A percentile compares a stretch with the other conserved stretches of the same genome.
Conservation (phyloP, 2,888 invertebrate species). For the Sipha maydis region DNA sequence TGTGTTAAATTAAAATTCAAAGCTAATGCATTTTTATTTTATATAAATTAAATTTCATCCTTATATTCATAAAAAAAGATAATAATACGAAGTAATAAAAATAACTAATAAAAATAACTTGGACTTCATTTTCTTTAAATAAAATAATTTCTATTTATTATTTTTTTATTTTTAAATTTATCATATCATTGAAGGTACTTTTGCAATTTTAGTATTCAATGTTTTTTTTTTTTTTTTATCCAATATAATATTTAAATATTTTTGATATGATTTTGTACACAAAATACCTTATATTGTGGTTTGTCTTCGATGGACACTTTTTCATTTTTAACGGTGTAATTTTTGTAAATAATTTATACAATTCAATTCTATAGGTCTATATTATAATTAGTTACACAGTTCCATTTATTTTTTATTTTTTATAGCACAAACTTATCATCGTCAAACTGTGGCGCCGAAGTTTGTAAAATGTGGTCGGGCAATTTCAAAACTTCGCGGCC, state of each 20-base stretch:
- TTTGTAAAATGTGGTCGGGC: no score
- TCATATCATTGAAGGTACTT: neutral
- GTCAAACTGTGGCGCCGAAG: no score
- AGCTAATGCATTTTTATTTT: neutral
- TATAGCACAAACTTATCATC: neutral
- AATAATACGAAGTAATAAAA: neutral
- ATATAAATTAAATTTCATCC: neutral
- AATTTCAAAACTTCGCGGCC: no score
- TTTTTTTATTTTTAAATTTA: constrained; percentile 6
- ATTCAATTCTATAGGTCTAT: neutral
- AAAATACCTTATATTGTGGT: neutral
- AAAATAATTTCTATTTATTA: constrained; percentile 1
- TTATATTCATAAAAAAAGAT: neutral
- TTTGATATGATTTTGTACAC: neutral
- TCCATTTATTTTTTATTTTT: neutral
- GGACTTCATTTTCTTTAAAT: neutral
- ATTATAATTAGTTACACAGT: neutral
- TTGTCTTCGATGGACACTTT: neutral
- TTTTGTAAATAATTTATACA: neutral
- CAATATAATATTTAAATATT: neutral
- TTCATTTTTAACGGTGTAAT: neutral
- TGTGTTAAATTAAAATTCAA: neutral
- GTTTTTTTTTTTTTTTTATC: neutral
- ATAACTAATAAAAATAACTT: neutral
- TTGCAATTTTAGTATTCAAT: neutral